Conservation (phyloP, 2,888 invertebrate species). For the Rhorus exstirpatorius region DNA sequence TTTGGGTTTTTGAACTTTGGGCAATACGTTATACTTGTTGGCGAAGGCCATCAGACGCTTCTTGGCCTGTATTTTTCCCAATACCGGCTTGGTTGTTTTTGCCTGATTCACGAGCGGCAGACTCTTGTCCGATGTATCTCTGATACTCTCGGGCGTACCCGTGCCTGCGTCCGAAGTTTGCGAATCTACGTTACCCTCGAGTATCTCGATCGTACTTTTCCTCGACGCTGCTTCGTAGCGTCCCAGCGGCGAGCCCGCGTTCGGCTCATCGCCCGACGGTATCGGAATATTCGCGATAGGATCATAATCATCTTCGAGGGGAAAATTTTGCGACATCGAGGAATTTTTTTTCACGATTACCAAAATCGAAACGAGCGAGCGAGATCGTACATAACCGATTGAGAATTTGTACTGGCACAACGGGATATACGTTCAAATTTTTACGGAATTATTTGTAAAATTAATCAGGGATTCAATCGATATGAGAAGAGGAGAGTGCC, state of each 20-base stretch:
- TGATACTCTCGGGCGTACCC: constrained; percentile 81
- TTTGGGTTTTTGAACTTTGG: constrained; percentile 78
- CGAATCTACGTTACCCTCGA: constrained; percentile 72
- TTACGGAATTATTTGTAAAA: too few relatives aligned
- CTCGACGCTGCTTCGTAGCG: constrained; percentile 30
- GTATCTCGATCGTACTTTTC: constrained; percentile 49
- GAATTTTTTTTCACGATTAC: constrained; percentile 22
- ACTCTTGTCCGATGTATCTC: constrained; percentile 65
- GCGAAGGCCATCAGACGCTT: constrained; percentile 85
- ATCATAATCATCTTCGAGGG: constrained; percentile 54
- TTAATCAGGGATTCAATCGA: too few relatives aligned
- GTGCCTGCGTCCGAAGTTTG: constrained; percentile 74
- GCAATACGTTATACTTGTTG: constrained; percentile 80
- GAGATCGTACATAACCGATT: not conserved
- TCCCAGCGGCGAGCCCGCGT: constrained; percentile 2
- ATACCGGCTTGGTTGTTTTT: constrained; percentile 82
- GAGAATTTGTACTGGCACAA: not conserved
- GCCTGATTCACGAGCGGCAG: constrained; percentile 76
- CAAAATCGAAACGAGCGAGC: not conserved
- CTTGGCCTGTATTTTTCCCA: constrained; percentile 84
- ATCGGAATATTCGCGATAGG: constrained; percentile 48
- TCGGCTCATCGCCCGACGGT: constrained; percentile 45
- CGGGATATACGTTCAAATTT: too few relatives aligned
- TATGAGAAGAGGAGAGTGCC: too few relatives aligned
- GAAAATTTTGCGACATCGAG: constrained; percentile 60